A percentile compares a stretch with the other conserved stretches of the same genome.
Conservation (phyloP, 2,888 invertebrate species). For the Aradus depressus region DNA sequence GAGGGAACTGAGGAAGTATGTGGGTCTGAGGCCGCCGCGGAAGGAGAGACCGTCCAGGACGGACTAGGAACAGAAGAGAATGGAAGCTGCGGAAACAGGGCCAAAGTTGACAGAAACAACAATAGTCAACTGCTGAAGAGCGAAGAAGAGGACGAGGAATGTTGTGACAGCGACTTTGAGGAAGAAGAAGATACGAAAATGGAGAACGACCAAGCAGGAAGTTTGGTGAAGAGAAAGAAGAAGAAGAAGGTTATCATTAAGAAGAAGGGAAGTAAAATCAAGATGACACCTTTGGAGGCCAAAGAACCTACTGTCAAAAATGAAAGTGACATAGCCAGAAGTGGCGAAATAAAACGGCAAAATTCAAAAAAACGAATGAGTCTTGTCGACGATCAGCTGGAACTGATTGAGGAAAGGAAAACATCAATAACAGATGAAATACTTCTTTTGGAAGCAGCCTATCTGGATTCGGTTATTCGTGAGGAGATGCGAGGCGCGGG, state of each 20-base stretch:
- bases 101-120: slow-evolving; percentile 16
- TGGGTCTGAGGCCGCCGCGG: slow-evolving; percentile 36
- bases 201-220: slow-evolving; percentile 9
- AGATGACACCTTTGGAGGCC: slow-evolving; percentile 19
- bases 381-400: slow-evolving; percentile 8
- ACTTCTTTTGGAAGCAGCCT: slow-evolving; percentile 29
- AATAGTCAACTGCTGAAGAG: slow-evolving; percentile 30
- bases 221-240: slow-evolving; percentile 14
- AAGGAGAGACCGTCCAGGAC: slow-evolving; percentile 20
- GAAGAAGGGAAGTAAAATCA: slow-evolving; percentile 21
- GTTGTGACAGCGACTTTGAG: slow-evolving; percentile 14
- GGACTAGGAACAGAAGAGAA: no score
- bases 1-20: background rate
- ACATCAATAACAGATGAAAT: slow-evolving; percentile 34
- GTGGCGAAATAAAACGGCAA: slow-evolving; percentile 23
- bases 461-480: slow-evolving; percentile 29
- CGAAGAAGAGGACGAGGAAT: slow-evolving; percentile 3
- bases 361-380: slow-evolving; percentile 9
- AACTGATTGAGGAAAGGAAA: slow-evolving; percentile 24
- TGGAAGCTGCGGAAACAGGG: no score
- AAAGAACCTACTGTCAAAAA: slow-evolving; percentile 11
- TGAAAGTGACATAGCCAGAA: slow-evolving; percentile 12
- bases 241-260: slow-evolving; percentile 26
- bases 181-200: slow-evolving; percentile 20
- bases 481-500: slow-evolving; percentile 29